Conservation (phyloP, 1,140 invertebrate species). For the Streblospio benedicti region DNA sequence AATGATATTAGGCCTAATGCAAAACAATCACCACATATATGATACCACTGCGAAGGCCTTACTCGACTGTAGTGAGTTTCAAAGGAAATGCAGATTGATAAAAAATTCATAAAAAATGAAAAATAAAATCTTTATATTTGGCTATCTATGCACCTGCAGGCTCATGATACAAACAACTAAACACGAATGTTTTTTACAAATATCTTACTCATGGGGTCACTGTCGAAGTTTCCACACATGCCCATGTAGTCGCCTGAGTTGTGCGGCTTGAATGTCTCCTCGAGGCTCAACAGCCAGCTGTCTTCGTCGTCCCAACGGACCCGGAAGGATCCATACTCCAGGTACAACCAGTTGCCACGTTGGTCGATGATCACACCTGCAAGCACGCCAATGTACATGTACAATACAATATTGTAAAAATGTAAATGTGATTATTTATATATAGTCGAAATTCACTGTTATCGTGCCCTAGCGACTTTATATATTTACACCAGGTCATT, state of each 20-base stretch:
- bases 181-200: not conserved
- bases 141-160: too few species aligned
- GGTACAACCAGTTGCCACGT: conserved; percentile 5
- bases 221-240: conserved; percentile 14
- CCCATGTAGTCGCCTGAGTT: not conserved
- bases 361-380: conserved; percentile 2
- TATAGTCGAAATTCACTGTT: not conserved
- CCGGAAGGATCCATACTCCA: conserved; percentile 13
- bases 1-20: too few species aligned
- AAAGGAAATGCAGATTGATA: too few species aligned
- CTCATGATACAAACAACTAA: not conserved
- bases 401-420: not conserved
- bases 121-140: too few species aligned
- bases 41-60: too few species aligned
- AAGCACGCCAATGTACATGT: not conserved
- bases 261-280: not conserved
- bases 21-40: too few species aligned
- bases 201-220: conserved; percentile 10
- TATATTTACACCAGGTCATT: too few species aligned
- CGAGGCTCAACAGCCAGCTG: conserved; percentile 8
- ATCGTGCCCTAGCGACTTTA: too few species aligned
- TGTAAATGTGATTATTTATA: not conserved
- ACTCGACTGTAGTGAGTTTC: too few species aligned
- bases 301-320: conserved; percentile 11
- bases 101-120: too few species aligned